Evolutionary conservation across 2,113 vertebrate species (phyloP), one percentile per base, ranked within the genome.

Genomic region (Hyla sarda): DNA sequence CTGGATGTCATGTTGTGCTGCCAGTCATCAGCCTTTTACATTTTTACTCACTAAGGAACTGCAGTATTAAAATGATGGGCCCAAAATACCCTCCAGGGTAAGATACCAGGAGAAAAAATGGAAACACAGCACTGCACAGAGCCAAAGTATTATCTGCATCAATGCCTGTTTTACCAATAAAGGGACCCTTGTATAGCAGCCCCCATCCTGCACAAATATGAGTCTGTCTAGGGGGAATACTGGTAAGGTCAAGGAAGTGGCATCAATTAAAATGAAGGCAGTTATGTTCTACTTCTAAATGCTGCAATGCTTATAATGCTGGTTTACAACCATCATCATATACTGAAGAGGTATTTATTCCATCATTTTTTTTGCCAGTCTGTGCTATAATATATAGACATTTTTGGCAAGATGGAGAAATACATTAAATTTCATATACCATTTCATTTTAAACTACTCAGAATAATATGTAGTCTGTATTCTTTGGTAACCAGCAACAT

Each of bases 141-240:
- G 52, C 71, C 71, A 84, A 54, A 37, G 79, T 78, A 71, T 86
- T 86, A 58, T 80, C 32, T 81, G 34, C 84, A 80, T 58, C 71
- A 79, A 71, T 79, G 84, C 34, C 23, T 79, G 25, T n/a, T 85
- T 56, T 14, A 69, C 21, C 52, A 72, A 79, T 41, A 67, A 69
- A 58, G 41, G 41, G 41, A 41, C 41, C 41, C 74, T 62, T 77
- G 45, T 85, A 71, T 5, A 84, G 81, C 60, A 89, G 88, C 86
- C 21, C 87, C 85, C 88, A 81, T 89, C 88, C 65, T 76, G 89
- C 89, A 84, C 48, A 90, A 52, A 81, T 89, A 90, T 87, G 90
- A 90, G 88, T 88, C 88, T 37, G 48, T 21, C 50, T 41, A 41
- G 50, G 34, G 48, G 48, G 54, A 71, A 54, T 56, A 21, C 28